Percentiles rank a stretch among this genome's conserved stretches.
Evolutionary conservation across 2,888 invertebrate genomes (phyloP).

Genomic region (Sycophila texana): DNA sequence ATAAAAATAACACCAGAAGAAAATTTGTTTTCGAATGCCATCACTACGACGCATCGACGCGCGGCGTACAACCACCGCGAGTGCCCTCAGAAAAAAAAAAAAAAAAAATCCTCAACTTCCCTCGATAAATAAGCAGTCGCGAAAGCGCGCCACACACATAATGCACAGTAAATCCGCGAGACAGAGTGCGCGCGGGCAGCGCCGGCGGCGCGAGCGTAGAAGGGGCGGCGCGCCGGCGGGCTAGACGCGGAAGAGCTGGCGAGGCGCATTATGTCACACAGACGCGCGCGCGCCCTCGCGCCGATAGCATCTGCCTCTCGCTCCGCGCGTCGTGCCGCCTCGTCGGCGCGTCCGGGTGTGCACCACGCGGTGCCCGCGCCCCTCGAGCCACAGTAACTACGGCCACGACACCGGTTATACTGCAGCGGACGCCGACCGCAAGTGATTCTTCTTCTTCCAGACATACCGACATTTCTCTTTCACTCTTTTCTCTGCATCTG

Average conservation of each 20-base stretch:
- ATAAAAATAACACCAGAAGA: too few relatives aligned
- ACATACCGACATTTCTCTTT: too few relatives aligned
- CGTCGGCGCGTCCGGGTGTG: neutral
- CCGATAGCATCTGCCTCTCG: slow-evolving; percentile 29
- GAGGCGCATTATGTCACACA: slow-evolving; percentile 50
- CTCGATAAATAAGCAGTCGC: neutral
- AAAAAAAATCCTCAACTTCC: slow-evolving; percentile 7
- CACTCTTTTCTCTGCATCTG: too few relatives aligned
- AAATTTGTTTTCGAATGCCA: neutral
- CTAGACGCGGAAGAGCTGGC: neutral
- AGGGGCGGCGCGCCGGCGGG: neutral
- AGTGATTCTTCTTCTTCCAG: neutral
- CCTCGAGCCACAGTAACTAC: neutral
- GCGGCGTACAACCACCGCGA: neutral
- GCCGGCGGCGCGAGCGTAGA: neutral
- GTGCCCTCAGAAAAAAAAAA: too few relatives aligned
- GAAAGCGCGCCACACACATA: neutral
- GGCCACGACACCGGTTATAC: neutral
- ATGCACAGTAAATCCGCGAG: neutral
- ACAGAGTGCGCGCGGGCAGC: neutral
- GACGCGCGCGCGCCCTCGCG: slow-evolving; percentile 51
- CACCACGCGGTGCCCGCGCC: neutral
- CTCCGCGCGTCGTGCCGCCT: neutral
- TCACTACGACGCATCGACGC: neutral
- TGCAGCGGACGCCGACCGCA: neutral